A percentile compares a stretch with the other conserved stretches of the same genome.
These are phyloP conservation scores for Rhinichthys klamathensis DNA, from an alignment of 2,113 vertebrate species.

Conservation along the genomic window DNA sequence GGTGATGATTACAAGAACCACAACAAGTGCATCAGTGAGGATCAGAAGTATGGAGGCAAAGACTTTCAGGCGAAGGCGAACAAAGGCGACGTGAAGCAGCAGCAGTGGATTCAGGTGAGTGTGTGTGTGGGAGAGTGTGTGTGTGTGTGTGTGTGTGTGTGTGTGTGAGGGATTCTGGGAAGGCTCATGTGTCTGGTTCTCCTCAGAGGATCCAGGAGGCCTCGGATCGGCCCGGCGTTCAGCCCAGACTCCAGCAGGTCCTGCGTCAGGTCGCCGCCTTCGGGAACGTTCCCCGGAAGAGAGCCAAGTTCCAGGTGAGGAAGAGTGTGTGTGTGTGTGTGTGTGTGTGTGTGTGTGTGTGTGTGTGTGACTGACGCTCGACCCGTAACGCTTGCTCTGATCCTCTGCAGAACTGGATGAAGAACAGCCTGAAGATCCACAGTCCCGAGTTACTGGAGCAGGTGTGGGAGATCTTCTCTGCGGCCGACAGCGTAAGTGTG, in stretches of 20 bases:
- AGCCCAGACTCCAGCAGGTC: constrained; percentile 79
- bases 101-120: constrained; percentile 90
- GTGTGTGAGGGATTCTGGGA: neutral
- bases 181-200: neutral
- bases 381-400: neutral
- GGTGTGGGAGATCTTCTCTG: constrained; percentile 88
- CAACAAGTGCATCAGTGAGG: constrained; percentile 86
- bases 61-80: constrained; percentile 85
- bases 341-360: no score
- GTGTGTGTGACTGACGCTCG: neutral
- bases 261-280: constrained; percentile 84
- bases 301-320: constrained; percentile 90
- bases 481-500: constrained; percentile 75
- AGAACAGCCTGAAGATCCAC: constrained; percentile 87
- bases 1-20: constrained; percentile 90
- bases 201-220: constrained; percentile 86
- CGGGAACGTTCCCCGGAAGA: constrained; percentile 94
- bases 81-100: constrained; percentile 93
- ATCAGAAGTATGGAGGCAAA: constrained; percentile 96
- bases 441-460: constrained; percentile 80
- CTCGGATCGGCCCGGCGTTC: constrained; percentile 84
- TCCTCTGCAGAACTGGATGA: constrained; percentile 90
- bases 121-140: neutral
- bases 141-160: constrained; percentile 6
- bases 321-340: neutral